Evolutionary conservation across 2,113 vertebrate species (phyloP), one percentile per base, ranked within the genome.

Genomic region (Sinocyclocheilus grahami): DNA sequence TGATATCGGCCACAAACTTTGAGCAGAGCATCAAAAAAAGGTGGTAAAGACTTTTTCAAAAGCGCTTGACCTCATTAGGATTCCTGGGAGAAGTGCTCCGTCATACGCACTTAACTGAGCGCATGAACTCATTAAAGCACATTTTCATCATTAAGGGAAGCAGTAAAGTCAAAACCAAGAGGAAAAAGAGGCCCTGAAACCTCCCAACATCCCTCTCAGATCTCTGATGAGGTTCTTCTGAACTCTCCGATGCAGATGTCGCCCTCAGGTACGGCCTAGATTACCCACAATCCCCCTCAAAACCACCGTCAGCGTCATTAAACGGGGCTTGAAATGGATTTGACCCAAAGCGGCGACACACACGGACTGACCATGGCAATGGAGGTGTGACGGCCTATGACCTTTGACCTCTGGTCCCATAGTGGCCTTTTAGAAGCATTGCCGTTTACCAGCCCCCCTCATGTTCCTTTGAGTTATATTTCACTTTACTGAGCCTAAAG

Each of bases 31-130:
- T 63, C n/a, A 63, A 5, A 24, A 63, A 11, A 63, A n/a, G 60
- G 22, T 62, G 58, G 20, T n/a, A 62, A 62, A 62, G 22, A 11
- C n/a, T 63, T 63, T 62, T 62, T 13, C 10, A 24, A 24, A 24
- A 10, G 62, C 5, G 11, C 13, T 30, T 30, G 5, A 33, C 18
- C 33, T 22, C 69, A 42, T 72, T 42, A 72, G 11, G 20, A 11
- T 39, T 72, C 69, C 69, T 20, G 33, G 27, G 69, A 39, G 69
- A 39, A 72, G 69, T 11, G 33, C 69, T 69, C 30, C 65, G 33
- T 92, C 91, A 88, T 88, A 91, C 90, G 39, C 5, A 90, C 92
- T 90, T 94, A 94, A 95, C 94, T 92, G 92, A 95, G 93, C 92
- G 90, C 69, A 72, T 39, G 69, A 39, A 12, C 8, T 71, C 93